Percentiles rank a stretch among this genome's conserved stretches.
These are phyloP conservation scores for Halcyon senegalensis DNA, from an alignment of 2,113 vertebrate genomes.

Conservation along the genomic window DNA sequence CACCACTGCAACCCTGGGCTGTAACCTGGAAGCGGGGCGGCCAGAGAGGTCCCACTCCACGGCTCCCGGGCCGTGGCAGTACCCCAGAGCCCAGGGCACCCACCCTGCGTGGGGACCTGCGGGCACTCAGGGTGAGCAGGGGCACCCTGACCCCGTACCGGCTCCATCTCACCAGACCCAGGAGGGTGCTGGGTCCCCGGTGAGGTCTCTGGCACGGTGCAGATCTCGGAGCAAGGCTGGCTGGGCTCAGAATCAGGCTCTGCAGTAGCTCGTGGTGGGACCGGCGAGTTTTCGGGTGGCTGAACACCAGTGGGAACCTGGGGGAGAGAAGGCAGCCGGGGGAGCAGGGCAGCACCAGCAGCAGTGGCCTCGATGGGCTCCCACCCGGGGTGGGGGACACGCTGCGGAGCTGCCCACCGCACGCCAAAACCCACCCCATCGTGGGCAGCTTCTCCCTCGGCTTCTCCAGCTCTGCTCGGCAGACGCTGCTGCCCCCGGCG, in stretches of 20 bases:
- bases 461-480: neutral
- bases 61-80: neutral
- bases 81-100: neutral
- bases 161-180: fast-evolving
- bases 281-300: fast-evolving
- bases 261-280: fast-evolving
- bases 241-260: neutral
- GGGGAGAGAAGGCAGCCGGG: neutral
- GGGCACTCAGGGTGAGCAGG: fast-evolving
- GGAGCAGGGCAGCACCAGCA: neutral
- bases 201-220: fast-evolving
- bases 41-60: neutral
- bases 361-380: neutral
- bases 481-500: fast-evolving
- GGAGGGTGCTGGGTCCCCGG: fast-evolving
- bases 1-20: fast-evolving
- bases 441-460: fast-evolving
- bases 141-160: fast-evolving
- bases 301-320: neutral
- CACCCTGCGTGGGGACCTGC: fast-evolving
- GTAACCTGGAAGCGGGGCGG: fast-evolving
- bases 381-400: fast-evolving
- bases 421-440: neutral
- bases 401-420: neutral
- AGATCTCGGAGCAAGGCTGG: fast-evolving